Conservation (phyloP, 2,888 invertebrate species). For the Trilocha varians region DNA sequence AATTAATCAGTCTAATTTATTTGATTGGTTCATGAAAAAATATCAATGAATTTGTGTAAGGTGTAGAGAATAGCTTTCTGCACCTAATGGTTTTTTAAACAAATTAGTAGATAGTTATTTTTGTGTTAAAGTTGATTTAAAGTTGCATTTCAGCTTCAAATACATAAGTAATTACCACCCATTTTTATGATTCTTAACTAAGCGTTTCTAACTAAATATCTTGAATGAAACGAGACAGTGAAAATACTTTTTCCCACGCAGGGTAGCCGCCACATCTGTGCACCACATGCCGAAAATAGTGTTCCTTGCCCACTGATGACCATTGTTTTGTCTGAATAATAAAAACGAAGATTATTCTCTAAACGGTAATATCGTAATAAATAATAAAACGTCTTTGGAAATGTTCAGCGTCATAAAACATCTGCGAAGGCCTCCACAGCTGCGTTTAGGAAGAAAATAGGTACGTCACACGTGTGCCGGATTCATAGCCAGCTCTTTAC, state of each 20-base stretch:
- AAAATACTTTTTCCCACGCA: constrained; percentile 44
- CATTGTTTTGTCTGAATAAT: constrained; percentile 65
- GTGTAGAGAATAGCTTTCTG: no score
- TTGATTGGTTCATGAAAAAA: no score
- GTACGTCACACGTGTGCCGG: constrained; percentile 63
- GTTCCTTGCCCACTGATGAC: constrained; percentile 35
- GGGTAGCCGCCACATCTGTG: constrained; percentile 45
- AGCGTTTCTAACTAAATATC: background rate
- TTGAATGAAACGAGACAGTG: background rate
- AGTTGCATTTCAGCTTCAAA: no score
- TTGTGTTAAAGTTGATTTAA: no score
- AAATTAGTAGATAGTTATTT: no score
- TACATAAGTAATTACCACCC: background rate
- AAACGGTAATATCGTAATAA: constrained; percentile 70
- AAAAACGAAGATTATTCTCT: constrained; percentile 68
- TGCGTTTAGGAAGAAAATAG: constrained; percentile 60
- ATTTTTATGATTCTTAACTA: background rate
- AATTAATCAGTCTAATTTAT: no score
- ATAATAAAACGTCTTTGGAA: constrained; percentile 67
- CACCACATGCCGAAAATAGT: constrained; percentile 62
- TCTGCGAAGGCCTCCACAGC: constrained; percentile 65
- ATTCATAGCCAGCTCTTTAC: constrained; percentile 48
- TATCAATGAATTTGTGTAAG: no score
- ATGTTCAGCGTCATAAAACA: constrained; percentile 69
- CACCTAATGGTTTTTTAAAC: no score